Evolutionary conservation across 2,797 vertebrate species (phyloP).

Genomic region (Melanotaenia nigrans): DNA sequence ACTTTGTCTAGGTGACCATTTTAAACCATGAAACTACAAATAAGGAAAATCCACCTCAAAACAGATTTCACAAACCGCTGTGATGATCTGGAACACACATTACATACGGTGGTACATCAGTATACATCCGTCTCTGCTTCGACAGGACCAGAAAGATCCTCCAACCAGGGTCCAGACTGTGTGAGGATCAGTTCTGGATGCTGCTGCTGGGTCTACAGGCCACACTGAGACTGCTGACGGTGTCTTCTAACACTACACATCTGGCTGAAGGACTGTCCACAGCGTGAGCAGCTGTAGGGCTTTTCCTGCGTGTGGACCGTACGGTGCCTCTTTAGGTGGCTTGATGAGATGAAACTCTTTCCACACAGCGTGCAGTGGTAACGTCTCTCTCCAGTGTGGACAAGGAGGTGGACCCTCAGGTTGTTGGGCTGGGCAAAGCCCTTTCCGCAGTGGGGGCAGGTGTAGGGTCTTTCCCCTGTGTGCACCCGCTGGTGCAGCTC

Average conservation of each 20-base stretch:
- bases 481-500: constrained; percentile 76
- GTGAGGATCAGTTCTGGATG: neutral
- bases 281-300: constrained; percentile 78
- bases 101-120: too few species aligned
- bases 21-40: neutral
- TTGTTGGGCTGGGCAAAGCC: constrained; percentile 79
- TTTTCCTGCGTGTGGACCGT: constrained; percentile 81
- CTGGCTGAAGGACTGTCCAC: constrained; percentile 80
- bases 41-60: neutral
- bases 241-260: constrained; percentile 79
- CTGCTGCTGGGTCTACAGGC: constrained; percentile 51
- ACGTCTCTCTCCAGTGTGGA: constrained; percentile 77
- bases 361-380: constrained; percentile 76
- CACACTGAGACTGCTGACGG: constrained; percentile 79
- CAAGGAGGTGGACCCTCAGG: constrained; percentile 78
- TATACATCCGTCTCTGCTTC: too few species aligned
- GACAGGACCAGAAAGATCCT: neutral
- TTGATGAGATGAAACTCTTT: constrained; percentile 80
- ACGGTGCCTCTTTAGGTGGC: constrained; percentile 79
- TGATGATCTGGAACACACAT: neutral
- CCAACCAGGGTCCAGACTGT: neutral
- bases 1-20: neutral
- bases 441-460: constrained; percentile 80
- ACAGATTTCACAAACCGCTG: neutral
- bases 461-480: constrained; percentile 22